Percentiles rank a stretch among this genome's conserved stretches.
Evolutionary conservation across 2,797 vertebrate genomes (phyloP).

Genomic region (Poeciliopsis turneri): DNA sequence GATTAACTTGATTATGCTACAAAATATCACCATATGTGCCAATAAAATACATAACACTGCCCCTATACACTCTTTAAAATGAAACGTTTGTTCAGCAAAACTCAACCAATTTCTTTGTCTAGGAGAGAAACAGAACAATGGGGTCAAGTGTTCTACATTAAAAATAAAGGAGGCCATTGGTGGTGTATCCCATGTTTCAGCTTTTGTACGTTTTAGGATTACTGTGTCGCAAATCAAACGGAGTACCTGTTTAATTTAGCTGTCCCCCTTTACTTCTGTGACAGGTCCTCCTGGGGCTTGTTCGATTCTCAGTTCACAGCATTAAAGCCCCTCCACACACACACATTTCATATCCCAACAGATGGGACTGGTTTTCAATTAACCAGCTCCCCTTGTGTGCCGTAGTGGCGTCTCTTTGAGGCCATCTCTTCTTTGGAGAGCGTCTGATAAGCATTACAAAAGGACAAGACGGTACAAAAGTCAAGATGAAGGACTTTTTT

Average conservation of each 20-base stretch:
- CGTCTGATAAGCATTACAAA: conserved; percentile 43
- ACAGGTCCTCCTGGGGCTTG: conserved; percentile 29
- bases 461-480: conserved; percentile 14
- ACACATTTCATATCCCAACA: conserved; percentile 39
- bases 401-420: conserved; percentile 31
- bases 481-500: conserved; percentile 20
- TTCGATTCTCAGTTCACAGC: conserved; percentile 32
- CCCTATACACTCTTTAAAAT: too few species aligned
- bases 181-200: conserved; percentile 27
- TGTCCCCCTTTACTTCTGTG: conserved; percentile 27
- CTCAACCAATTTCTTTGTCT: neutral
- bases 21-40: too few species aligned
- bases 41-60: too few species aligned
- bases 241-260: conserved; percentile 35
- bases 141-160: conserved; percentile 33
- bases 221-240: conserved; percentile 7
- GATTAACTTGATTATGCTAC: too few species aligned
- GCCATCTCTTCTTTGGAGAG: conserved; percentile 23
- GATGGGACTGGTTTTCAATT: conserved; percentile 36
- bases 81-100: neutral
- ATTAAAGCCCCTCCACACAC: conserved; percentile 38
- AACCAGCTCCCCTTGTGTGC: conserved; percentile 23
- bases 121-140: neutral
- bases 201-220: conserved; percentile 31
- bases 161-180: conserved; percentile 22